Evolutionary conservation across 2,888 invertebrate genomes (phyloP), one percentile per base, ranked within the genome.

Genomic region (Eupsilia transversa): DNA sequence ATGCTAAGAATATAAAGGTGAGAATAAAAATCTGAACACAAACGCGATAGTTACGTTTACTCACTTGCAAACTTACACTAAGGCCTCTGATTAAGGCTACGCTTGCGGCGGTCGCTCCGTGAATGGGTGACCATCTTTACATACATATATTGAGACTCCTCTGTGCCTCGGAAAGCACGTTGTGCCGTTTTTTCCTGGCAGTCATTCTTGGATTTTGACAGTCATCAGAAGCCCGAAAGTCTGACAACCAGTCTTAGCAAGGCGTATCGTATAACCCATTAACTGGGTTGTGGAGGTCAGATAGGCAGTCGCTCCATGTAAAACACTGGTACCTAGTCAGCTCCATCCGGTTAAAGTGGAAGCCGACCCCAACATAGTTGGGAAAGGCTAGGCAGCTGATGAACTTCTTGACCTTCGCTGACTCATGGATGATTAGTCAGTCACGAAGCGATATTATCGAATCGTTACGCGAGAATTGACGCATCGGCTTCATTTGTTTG

Each of bases 381-480:
- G 30, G n/a, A 33, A n/a, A 33, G 17, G 49, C 23, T 64, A n/a
- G 9, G 30, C 33, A 33, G 9, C 23, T 64, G 23, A 52, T 52
- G 27, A 33, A 86, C 85, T 87, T 87, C 89, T 91, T 90, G 90
- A 90, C 89, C 90, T 89, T 87, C 85, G 72, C 75, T 87, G 88
- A 90, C 86, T 90, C 91, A 91, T 80, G 80, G 87, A 79, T 80
- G 83, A 72, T 85, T 86, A 89, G 84, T 88, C 89, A 85, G 87
- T 82, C 83, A 75, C 85, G 82, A 87, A 86, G 43, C 67, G 84
- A 82, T 86, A 77, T 74, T 79, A 86, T 83, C 79, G 41, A 85
- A 83, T 74, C 77, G 67, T 82, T 80, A 78, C 69, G 69, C 66
- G 63, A 71, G 74, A 77, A 74, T 66, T 77, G 78, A 85, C 84